Evolutionary conservation across 2,888 invertebrate species (phyloP).

Genomic region (Beris chalybata): DNA sequence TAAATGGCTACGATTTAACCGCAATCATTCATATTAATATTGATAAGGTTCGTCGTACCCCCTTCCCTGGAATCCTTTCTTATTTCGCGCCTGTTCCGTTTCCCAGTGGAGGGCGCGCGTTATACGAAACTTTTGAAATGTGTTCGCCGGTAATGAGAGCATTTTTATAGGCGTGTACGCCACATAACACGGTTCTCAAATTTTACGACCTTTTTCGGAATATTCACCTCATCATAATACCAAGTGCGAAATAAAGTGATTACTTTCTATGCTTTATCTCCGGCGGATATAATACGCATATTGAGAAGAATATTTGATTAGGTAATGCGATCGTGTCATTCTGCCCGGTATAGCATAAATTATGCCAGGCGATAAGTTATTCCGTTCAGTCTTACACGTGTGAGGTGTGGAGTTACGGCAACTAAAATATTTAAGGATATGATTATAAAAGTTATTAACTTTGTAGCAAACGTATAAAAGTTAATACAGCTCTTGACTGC

Average conservation of each 20-base stretch:
- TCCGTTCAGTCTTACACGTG: too few relatives aligned
- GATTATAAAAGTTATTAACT: too few relatives aligned
- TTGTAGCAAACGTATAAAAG: too few relatives aligned
- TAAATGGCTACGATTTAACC: slow-evolving; percentile 38
- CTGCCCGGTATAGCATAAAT: too few relatives aligned
- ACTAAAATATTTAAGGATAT: too few relatives aligned
- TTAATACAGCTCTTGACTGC: too few relatives aligned
- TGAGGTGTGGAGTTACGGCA: too few relatives aligned
- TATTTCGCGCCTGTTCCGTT: slow-evolving; percentile 5
- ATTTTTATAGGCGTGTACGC: slow-evolving; percentile 33
- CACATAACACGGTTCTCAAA: slow-evolving; percentile 1
- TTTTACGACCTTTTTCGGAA: slow-evolving; percentile 21
- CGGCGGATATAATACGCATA: background rate
- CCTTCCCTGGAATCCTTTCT: slow-evolving; percentile 7
- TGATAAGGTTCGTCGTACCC: slow-evolving; percentile 29
- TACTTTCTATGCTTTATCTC: slow-evolving; percentile 25
- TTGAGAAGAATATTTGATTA: too few relatives aligned
- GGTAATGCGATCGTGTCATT: too few relatives aligned
- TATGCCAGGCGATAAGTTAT: too few relatives aligned
- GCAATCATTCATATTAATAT: slow-evolving; percentile 38
- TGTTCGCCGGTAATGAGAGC: slow-evolving; percentile 29
- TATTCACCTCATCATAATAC: slow-evolving; percentile 17
- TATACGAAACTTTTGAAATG: slow-evolving; percentile 22
- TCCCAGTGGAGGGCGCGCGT: slow-evolving; percentile 2
- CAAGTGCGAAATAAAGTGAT: slow-evolving; percentile 34